Evolutionary conservation across 2,797 vertebrate species (phyloP).

Genomic region (Bradypodion pumilum): DNA sequence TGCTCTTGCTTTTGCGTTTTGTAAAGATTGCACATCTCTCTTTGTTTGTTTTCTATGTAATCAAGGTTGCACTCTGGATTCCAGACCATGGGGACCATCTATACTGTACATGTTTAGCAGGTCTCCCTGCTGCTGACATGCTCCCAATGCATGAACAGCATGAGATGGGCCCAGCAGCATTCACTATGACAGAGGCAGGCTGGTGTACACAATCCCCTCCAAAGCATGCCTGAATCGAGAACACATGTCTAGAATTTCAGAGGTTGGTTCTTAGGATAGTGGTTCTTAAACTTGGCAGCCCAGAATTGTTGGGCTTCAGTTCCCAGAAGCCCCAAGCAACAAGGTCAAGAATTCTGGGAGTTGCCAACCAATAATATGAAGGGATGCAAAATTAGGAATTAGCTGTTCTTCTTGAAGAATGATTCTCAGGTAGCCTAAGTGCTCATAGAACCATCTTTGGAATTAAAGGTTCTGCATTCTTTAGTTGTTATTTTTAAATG

Average conservation of each 20-base stretch:
- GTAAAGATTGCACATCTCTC: no score
- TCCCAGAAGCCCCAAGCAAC: no score
- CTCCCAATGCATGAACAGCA: background rate
- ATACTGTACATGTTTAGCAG: background rate
- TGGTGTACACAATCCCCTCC: background rate
- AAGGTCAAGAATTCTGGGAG: fast-evolving
- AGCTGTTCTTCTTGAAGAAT: no score
- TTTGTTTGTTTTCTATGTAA: no score
- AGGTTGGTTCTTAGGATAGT: background rate
- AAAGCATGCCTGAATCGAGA: background rate
- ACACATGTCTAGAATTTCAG: background rate
- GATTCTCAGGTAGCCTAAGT: no score
- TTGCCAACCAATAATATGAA: no score
- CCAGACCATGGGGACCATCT: background rate
- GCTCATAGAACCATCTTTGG: no score
- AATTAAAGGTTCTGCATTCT: no score
- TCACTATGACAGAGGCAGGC: background rate
- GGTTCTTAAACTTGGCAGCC: background rate
- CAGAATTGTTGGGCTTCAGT: background rate
- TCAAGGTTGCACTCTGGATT: background rate
- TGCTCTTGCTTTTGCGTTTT: no score
- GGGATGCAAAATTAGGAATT: no score
- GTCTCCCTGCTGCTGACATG: background rate
- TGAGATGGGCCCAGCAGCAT: background rate
- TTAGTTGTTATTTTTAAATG: no score